phyloP scores from a whole-genome alignment of 2,113 vertebrate genomes.

The Neomonachus schauinslandi region DNA sequence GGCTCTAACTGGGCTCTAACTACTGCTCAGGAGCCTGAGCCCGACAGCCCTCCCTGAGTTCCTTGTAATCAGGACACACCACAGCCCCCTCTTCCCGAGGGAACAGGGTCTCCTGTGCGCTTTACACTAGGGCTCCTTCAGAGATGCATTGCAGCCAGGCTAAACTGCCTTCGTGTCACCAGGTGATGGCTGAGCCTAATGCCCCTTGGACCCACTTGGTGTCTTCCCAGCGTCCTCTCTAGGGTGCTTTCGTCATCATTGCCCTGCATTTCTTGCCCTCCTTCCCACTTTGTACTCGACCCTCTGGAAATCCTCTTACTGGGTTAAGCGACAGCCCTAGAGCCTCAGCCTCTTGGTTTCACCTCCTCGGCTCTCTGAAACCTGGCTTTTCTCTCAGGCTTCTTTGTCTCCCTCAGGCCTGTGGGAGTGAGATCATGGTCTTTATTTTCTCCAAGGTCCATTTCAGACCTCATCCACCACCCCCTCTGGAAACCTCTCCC shows the following conservation, averaged over 20 bases:
- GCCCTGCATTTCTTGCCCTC: background rate
- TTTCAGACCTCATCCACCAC: background rate
- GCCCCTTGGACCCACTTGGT: background rate
- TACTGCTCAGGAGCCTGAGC: background rate
- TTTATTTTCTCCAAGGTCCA: background rate
- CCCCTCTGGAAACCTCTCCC: background rate
- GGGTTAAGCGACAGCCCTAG: background rate
- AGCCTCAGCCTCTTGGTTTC: background rate
- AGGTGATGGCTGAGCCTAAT: background rate
- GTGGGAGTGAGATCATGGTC: background rate
- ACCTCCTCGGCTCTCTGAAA: background rate
- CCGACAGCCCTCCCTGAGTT: background rate
- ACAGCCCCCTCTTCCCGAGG: background rate
- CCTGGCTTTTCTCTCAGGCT: background rate
- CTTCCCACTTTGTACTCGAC: background rate
- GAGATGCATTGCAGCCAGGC: background rate
- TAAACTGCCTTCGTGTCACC: background rate
- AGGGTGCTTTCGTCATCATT: background rate
- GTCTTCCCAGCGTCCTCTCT: background rate
- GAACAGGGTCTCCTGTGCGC: background rate
- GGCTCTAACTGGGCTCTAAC: no score
- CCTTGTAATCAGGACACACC: background rate
- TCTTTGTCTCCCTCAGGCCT: background rate
- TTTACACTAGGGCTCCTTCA: background rate
- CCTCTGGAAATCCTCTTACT: background rate